phyloP scores from a whole-genome alignment of 2,888 invertebrate genomes.

The Isotomurus palustris region DNA sequence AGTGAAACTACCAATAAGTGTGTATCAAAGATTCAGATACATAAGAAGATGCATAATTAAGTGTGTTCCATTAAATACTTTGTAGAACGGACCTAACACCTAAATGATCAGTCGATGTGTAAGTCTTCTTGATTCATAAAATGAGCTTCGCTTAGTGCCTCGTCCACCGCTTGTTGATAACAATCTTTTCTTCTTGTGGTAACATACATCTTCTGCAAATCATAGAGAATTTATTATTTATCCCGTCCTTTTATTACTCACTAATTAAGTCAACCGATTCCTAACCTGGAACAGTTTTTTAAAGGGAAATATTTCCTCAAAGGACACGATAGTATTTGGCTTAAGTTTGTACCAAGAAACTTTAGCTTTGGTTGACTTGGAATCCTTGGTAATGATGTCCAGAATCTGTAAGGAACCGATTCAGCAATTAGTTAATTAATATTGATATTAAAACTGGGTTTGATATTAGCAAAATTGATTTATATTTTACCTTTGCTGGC shows the following conservation, averaged over 20 bases:
- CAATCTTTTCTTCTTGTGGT: conserved; percentile 27
- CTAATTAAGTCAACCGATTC: background rate
- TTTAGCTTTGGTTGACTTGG: conserved; percentile 30
- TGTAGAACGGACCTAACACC: background rate
- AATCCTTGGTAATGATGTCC: conserved; percentile 23
- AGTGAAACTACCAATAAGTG: too few species aligned
- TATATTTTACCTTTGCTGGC: conserved; percentile 67
- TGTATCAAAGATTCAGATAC: too few species aligned
- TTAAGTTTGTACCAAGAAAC: conserved; percentile 38
- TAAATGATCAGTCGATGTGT: conserved; percentile 25
- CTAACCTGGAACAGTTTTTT: conserved; percentile 37
- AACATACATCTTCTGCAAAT: conserved; percentile 32
- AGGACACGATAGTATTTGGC: conserved; percentile 29
- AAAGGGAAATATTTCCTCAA: conserved; percentile 37
- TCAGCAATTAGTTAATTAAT: background rate
- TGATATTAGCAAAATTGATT: background rate
- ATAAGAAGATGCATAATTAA: too few species aligned
- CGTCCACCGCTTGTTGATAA: conserved; percentile 39
- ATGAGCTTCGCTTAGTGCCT: conserved; percentile 37
- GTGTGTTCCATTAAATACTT: too few species aligned
- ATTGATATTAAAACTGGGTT: background rate
- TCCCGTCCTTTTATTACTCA: background rate
- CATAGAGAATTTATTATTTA: background rate
- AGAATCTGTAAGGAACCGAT: conserved; percentile 25
- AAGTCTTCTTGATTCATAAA: conserved; percentile 27